phyloP scores from a whole-genome alignment of 2,113 vertebrate genomes.

The Epinephelus fuscoguttatus region DNA sequence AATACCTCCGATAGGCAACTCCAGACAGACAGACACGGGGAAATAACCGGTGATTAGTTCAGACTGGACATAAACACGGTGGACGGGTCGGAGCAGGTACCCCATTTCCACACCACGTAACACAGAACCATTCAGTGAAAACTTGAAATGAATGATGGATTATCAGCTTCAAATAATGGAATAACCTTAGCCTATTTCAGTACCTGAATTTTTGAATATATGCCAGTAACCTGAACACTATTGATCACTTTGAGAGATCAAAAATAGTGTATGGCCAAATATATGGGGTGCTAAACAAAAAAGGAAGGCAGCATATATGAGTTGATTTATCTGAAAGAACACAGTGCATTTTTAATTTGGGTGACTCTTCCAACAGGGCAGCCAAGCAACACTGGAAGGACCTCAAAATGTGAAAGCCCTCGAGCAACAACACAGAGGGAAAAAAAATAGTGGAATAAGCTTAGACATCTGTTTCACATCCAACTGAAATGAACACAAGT shows the following conservation, averaged over 20 bases:
- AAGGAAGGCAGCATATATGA: neutral
- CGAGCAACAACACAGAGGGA: neutral
- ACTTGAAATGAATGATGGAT: too few species aligned
- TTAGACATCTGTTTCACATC: conserved; percentile 32
- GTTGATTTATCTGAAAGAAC: conserved; percentile 20
- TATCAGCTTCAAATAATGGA: too few species aligned
- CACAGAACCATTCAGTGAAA: too few species aligned
- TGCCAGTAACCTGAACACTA: neutral
- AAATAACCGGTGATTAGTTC: too few species aligned
- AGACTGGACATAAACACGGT: too few species aligned
- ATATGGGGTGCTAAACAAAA: neutral
- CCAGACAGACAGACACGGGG: too few species aligned
- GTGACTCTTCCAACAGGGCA: conserved; percentile 4
- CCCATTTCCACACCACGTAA: too few species aligned
- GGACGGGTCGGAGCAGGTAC: too few species aligned
- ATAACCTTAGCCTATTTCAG: too few species aligned
- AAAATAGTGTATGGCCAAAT: neutral
- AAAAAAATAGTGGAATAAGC: neutral
- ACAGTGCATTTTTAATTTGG: conserved; percentile 13
- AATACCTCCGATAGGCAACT: too few species aligned
- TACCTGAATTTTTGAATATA: neutral
- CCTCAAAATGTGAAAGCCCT: conserved; percentile 15
- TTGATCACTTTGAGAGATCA: neutral
- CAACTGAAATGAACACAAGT: conserved; percentile 2
- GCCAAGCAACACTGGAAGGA: conserved; percentile 23